These are phyloP conservation scores for Blennius ocellaris DNA, from an alignment of 2,113 vertebrate genomes.

Conservation along the genomic window DNA sequence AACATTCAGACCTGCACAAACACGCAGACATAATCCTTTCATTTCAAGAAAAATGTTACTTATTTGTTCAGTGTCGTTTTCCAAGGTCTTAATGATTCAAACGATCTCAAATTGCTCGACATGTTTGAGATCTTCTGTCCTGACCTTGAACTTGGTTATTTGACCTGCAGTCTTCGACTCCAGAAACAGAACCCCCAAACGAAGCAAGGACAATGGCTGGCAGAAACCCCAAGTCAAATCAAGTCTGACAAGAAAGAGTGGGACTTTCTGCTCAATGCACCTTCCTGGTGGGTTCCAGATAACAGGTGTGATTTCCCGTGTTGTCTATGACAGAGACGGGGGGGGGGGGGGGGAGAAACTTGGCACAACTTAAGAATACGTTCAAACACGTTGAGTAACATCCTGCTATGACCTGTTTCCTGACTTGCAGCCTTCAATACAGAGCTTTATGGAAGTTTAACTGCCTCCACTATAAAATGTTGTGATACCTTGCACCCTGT, in stretches of 20 bases:
- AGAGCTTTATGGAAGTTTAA: background rate
- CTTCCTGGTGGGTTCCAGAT: background rate
- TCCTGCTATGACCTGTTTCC: background rate
- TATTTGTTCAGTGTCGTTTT: background rate
- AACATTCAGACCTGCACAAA: slow-evolving; percentile 9
- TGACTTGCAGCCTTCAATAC: background rate
- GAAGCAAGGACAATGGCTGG: background rate
- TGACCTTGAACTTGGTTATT: background rate
- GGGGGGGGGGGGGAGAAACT: slow-evolving; percentile 2
- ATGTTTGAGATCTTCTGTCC: background rate
- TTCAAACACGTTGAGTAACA: slow-evolving; percentile 19
- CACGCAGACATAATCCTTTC: background rate
- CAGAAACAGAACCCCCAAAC: background rate
- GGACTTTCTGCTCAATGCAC: slow-evolving; percentile 27
- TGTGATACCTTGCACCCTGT: too few species aligned
- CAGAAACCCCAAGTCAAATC: slow-evolving; percentile 26
- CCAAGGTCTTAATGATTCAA: background rate
- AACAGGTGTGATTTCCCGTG: background rate
- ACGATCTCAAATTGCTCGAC: background rate
- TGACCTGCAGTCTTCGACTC: background rate
- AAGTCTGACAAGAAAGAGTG: slow-evolving; percentile 35
- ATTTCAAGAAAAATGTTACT: background rate
- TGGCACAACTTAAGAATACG: background rate
- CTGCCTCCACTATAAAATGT: too few species aligned
- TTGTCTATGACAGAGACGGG: background rate